phyloP scores from a whole-genome alignment of 2,888 invertebrate genomes.

The Heliconius erato region DNA sequence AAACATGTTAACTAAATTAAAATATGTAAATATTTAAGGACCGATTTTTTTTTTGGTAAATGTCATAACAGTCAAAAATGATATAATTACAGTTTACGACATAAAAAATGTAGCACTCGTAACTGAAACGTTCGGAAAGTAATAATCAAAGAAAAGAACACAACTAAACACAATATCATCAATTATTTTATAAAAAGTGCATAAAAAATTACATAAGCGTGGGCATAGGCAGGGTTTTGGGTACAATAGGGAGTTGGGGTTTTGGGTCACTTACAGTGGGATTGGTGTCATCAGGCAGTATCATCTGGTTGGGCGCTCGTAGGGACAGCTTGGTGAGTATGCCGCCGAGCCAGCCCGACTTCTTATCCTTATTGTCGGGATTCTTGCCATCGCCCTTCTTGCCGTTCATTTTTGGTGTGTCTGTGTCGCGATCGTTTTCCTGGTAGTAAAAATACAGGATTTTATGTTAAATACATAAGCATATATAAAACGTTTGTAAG shows the following conservation, averaged over 20 bases:
- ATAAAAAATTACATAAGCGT: constrained; percentile 55
- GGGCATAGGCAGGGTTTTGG: constrained; percentile 60
- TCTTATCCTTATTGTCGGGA: constrained; percentile 48
- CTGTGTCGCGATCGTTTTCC: constrained; percentile 89
- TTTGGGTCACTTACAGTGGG: constrained; percentile 89
- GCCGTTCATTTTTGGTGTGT: constrained; percentile 66
- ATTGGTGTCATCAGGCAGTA: constrained; percentile 97
- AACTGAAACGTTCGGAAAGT: too few species aligned
- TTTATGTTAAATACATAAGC: background rate
- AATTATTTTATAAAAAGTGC: too few species aligned
- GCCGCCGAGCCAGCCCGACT: constrained; percentile 93
- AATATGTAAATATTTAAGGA: too few species aligned
- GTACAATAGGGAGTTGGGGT: background rate
- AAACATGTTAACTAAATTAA: too few species aligned
- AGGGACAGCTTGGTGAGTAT: constrained; percentile 93
- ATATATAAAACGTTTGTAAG: too few species aligned
- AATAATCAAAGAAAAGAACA: too few species aligned
- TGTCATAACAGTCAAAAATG: too few species aligned
- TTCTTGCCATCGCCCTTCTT: constrained; percentile 53
- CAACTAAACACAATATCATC: too few species aligned
- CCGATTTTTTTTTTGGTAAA: too few species aligned
- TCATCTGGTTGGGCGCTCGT: constrained; percentile 97
- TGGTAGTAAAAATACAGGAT: constrained; percentile 2
- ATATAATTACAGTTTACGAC: too few species aligned
- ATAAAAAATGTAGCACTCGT: too few species aligned